Evolutionary conservation across 2,113 vertebrate genomes (phyloP).

Genomic region (Catharus minimus): DNA sequence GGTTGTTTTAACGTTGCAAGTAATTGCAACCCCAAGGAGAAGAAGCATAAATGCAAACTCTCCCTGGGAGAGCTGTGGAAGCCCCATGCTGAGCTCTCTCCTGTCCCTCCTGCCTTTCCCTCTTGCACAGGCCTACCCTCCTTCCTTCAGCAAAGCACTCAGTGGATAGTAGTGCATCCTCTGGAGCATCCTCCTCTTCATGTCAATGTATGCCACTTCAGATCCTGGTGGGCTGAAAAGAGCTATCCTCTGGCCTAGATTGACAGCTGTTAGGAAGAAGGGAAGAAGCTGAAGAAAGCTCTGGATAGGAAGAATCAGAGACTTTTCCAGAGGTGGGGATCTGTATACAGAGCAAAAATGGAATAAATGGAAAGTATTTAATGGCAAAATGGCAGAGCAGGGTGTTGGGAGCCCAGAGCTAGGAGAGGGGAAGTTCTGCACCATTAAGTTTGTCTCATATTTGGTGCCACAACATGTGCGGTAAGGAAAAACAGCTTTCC

Average conservation of each 20-base stretch:
- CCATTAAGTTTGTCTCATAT: not conserved
- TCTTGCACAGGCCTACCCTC: not conserved
- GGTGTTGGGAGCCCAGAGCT: not conserved
- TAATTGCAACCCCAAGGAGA: slow-evolving; percentile 71
- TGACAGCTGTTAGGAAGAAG: not conserved
- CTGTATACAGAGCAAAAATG: not conserved
- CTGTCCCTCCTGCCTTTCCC: not conserved
- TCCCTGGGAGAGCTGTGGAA: not conserved
- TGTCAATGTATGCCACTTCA: not conserved
- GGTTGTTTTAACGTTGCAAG: slow-evolving; percentile 53
- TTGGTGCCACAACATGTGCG: not conserved
- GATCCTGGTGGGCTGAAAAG: not conserved
- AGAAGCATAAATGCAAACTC: slow-evolving; percentile 33
- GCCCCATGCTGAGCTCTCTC: not conserved
- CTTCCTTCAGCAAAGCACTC: not conserved
- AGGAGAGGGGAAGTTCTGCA: not conserved
- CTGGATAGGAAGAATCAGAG: fast-evolving
- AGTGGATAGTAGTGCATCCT: not conserved
- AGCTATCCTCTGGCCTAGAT: not conserved
- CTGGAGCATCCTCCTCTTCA: not conserved
- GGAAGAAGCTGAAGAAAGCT: not conserved
- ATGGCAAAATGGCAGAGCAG: not conserved
- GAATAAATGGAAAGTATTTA: not conserved
- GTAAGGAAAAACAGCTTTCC: not conserved
- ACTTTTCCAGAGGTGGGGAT: not conserved